A percentile compares a stretch with the other conserved stretches of the same genome.
phyloP scores from a whole-genome alignment of 2,888 invertebrate genomes.

The Fissipunctia ypsillon region DNA sequence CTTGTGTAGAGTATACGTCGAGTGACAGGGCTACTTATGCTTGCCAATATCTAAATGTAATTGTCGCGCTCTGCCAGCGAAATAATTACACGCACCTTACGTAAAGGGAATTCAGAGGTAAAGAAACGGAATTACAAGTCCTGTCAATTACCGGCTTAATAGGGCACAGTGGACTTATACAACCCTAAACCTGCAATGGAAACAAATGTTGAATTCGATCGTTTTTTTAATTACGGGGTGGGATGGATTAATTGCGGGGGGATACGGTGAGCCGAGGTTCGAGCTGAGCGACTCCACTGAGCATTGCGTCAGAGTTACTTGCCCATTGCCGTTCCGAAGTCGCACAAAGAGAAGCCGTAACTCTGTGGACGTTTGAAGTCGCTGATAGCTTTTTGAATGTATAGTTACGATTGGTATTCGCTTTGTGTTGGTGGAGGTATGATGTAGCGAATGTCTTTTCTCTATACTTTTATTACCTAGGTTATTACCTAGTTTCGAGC shows the following conservation, averaged over 20 bases:
- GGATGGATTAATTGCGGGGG: conserved; percentile 17
- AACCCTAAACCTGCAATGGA: conserved; percentile 5
- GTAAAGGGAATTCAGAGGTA: background rate
- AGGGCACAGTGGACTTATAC: background rate
- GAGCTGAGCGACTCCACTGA: background rate
- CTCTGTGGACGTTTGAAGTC: conserved; percentile 7
- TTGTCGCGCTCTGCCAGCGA: background rate
- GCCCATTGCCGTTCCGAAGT: background rate
- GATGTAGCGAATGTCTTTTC: background rate
- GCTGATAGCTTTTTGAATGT: conserved; percentile 10
- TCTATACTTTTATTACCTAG: background rate
- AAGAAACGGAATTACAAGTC: background rate
- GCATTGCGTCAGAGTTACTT: conserved; percentile 13
- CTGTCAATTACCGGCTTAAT: background rate
- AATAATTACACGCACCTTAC: conserved; percentile 14
- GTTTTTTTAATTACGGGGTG: conserved; percentile 33
- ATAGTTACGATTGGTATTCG: conserved; percentile 4
- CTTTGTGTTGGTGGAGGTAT: conserved; percentile 10
- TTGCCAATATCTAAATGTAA: background rate
- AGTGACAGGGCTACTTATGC: background rate
- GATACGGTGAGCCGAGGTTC: background rate
- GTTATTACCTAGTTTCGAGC: background rate
- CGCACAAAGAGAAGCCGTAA: conserved; percentile 20
- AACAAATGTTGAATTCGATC: conserved; percentile 10
- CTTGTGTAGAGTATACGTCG: background rate